Evolutionary conservation across 2,888 invertebrate species (phyloP).

Genomic region (Aproaerema taeniolella): DNA sequence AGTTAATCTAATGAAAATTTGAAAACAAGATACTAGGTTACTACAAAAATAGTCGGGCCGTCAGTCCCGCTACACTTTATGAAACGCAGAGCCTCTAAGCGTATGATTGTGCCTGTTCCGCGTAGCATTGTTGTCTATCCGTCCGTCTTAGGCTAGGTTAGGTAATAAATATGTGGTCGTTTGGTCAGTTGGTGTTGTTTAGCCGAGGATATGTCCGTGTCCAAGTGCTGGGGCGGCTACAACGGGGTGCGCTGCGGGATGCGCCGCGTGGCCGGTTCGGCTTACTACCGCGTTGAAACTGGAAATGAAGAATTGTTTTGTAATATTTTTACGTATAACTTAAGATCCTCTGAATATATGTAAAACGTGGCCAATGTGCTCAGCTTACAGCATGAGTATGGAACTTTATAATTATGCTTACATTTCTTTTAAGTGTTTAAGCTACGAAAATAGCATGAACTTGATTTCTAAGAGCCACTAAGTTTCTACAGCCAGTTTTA

Average conservation of each 20-base stretch:
- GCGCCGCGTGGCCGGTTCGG: conserved; percentile 74
- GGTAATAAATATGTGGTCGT: conserved; percentile 56
- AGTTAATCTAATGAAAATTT: conserved; percentile 42
- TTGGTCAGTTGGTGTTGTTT: conserved; percentile 28
- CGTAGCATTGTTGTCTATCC: conserved; percentile 45
- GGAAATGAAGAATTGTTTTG: too few species aligned
- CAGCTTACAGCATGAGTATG: too few species aligned
- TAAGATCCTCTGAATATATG: too few species aligned
- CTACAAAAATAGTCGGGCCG: conserved; percentile 48
- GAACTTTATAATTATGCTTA: too few species aligned
- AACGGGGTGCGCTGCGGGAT: conserved; percentile 46
- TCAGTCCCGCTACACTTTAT: conserved; percentile 62
- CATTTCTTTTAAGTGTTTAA: too few species aligned
- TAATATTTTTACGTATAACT: too few species aligned
- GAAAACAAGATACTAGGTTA: conserved; percentile 25
- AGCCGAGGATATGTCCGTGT: conserved; percentile 55
- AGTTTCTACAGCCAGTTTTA: too few species aligned
- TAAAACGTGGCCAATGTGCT: too few species aligned
- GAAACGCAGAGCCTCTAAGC: conserved; percentile 5
- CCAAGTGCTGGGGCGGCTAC: conserved; percentile 43
- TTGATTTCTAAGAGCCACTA: too few species aligned
- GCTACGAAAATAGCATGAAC: too few species aligned
- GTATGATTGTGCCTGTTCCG: conserved; percentile 30
- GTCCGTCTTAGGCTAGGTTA: conserved; percentile 59
- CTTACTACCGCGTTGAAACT: conserved; percentile 80